Base-by-base conservation (phyloP, 2,797 vertebrate genomes). In the Cyprinodon diabolis region DNA sequence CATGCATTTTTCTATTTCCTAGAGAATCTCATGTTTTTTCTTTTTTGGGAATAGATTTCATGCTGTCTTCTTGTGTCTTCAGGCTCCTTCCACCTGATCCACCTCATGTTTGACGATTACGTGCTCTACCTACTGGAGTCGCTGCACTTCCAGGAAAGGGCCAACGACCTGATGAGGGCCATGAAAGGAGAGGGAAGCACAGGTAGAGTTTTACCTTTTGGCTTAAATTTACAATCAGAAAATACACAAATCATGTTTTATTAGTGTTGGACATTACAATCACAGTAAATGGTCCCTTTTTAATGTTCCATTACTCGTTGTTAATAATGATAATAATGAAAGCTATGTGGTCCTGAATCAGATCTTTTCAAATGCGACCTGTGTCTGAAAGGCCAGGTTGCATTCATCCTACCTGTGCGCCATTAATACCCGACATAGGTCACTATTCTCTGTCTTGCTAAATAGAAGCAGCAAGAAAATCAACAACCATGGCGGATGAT, bases 11-110 rank as follows among this genome's bases (percentile, higher is more conserved):
- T 1, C 0, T 62, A 6, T 13, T 15, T 49, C 23, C 65, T 4
- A 30, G 21, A 45, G 30, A 1, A 2, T 12, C 6, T 45, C 19
- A 0, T 56, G 7, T 8, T 48, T 52, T 43, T 43, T 43, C 4
- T 52, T 6, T 8, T 12, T 35, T 19, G 49, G 19, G 14, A 15
- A 37, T 21, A 51, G 14, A 25, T 69, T 5, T 11, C 30, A 43
- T 45, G 10, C 4, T 69, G 52, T 69, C 43, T 77, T 19, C 76
- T 21, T 87, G 48, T 78, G 56, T 78, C 21, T 68, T 54, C 93
- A 99, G 98, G 98, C 21, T 99, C 98, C 69, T 99, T 99, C 86
- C 98, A 99, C 91, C 95, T 99, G 88, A 99, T 99, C 81, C 98
- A 99, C 75, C 93, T 99, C 90, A 99, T 99, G 97, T 99, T 99